phyloP scores from a whole-genome alignment of 2,797 vertebrate species.

The Huso huso region DNA sequence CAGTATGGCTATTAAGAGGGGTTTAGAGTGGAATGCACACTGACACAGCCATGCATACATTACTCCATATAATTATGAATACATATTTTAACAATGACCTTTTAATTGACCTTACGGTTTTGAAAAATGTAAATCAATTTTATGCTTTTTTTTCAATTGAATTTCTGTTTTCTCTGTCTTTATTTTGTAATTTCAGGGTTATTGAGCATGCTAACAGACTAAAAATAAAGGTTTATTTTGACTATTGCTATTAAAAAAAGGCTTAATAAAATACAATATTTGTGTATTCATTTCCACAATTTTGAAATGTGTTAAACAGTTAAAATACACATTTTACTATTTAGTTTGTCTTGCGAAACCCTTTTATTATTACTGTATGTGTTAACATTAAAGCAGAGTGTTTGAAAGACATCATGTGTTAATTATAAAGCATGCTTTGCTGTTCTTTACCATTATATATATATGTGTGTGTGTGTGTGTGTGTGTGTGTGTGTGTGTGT shows the following conservation, averaged over 20 bases:
- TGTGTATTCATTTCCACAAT: too few species aligned
- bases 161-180: constrained; percentile 6
- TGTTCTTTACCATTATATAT: too few species aligned
- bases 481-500: too few species aligned
- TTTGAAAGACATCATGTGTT: constrained; percentile 10
- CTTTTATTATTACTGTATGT: not conserved
- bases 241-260: too few species aligned
- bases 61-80: constrained; percentile 40
- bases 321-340: constrained; percentile 11
- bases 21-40: constrained; percentile 42
- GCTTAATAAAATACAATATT: too few species aligned
- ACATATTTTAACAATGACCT: constrained; percentile 43
- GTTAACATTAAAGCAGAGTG: constrained; percentile 11
- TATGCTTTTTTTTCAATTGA: constrained; percentile 25
- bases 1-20: constrained; percentile 35
- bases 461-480: too few species aligned
- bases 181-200: constrained; percentile 7
- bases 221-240: not conserved
- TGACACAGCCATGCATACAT: constrained; percentile 34
- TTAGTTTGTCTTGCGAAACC: constrained; percentile 11
- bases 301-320: constrained; percentile 1
- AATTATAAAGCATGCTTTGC: constrained; percentile 4
- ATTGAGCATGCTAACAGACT: constrained; percentile 3
- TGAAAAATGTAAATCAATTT: constrained; percentile 36
- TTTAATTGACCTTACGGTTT: constrained; percentile 37